Evolutionary conservation across 2,797 vertebrate species (phyloP).

Genomic region (Leptoclinus maculatus): DNA sequence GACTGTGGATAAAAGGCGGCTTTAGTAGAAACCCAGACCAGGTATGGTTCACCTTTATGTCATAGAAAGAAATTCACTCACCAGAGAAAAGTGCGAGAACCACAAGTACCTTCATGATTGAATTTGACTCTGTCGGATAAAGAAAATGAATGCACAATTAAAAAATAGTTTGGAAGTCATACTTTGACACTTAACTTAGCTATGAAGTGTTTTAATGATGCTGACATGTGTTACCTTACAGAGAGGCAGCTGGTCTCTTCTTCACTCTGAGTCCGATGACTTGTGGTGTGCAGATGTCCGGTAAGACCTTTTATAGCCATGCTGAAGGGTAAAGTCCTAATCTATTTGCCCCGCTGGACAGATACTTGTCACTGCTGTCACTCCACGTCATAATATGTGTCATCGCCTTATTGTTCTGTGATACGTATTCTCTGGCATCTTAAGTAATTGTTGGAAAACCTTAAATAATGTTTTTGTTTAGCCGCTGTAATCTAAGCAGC

Average conservation of each 20-base stretch:
- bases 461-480: too few species aligned
- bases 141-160: not conserved
- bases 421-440: not conserved
- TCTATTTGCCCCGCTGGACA: constrained; percentile 58
- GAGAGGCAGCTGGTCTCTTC: constrained; percentile 28
- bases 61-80: constrained; percentile 55
- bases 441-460: not conserved
- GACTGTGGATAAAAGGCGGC: constrained; percentile 52
- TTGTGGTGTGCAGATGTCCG: not conserved
- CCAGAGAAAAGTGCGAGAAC: constrained; percentile 77
- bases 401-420: not conserved
- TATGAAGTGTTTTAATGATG: not conserved
- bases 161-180: rapidly evolving
- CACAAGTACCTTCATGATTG: constrained; percentile 78
- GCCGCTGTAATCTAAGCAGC: too few species aligned
- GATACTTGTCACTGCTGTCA: constrained; percentile 30
- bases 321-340: constrained; percentile 62
- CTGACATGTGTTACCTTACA: constrained; percentile 38
- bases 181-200: too few species aligned
- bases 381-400: constrained; percentile 56
- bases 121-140: constrained; percentile 13
- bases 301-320: constrained; percentile 36
- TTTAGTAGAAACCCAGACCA: not conserved
- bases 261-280: constrained; percentile 10
- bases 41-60: not conserved